Evolutionary conservation across 2,797 vertebrate species (phyloP), one percentile per base, ranked within the genome.

Genomic region (Lycodopsis pacificus): DNA sequence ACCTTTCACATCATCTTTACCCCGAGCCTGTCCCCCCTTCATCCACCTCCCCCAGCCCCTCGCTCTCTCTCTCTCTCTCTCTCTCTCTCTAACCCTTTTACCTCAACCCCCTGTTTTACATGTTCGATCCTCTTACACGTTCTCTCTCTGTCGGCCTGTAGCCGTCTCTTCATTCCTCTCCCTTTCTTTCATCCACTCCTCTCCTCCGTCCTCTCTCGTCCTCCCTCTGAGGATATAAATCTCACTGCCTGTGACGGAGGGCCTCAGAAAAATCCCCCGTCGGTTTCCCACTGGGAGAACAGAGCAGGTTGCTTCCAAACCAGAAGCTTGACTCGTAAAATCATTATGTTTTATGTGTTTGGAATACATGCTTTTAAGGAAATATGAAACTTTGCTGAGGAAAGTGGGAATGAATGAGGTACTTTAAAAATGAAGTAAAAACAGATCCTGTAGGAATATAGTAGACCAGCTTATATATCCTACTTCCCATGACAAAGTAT

Each of bases 191-290:
- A 71, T 65, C 38, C 77, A 49, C 30, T 44, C 42, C 30, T 74
- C 61, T 65, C 25, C 59, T 76, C 51, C 12, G 36, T 88, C 84
- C 84, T 84, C 79, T 77, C 56, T 84, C 20, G 2, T 42, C 54
- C 72, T 88, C 84, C 86, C 88, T 90, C 53, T 73, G 89, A 81
- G 86, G 77, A 84, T 71, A 85, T 91, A 86, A 88, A 89, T 80
- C 75, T 84, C 63, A 67, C 48, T 38, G 67, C 76, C 62, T 71
- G 73, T 66, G 75, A 76, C 74, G 20, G 38, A 77, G 64, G 30
- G 66, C 71, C 36, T 44, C 54, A 81, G 42, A 68, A 73, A 87
- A 77, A 80, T 32, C 27, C 51, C n/a, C 57, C 2, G 54, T 62
- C 7, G 11, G 32, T 58, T 83, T 78, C 71, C 66, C 42, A 34